Evolutionary conservation across 2,888 invertebrate genomes (phyloP).

Genomic region (Crepidodera aurea): DNA sequence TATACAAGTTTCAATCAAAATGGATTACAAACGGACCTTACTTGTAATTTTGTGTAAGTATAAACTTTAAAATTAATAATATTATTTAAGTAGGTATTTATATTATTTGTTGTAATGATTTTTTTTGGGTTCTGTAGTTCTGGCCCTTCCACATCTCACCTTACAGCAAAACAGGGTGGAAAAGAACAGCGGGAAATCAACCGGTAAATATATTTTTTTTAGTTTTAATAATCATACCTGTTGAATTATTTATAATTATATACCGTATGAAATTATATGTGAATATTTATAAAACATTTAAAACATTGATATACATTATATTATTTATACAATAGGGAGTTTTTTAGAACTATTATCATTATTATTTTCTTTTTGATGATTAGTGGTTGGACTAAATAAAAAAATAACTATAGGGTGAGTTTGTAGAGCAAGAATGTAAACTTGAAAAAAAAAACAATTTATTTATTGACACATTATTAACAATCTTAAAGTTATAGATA

Average conservation of each 20-base stretch:
- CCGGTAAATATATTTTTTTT: slow-evolving; percentile 16
- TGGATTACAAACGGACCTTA: slow-evolving; percentile 8
- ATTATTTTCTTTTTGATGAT: no score
- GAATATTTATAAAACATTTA: no score
- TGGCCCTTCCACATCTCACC: slow-evolving; percentile 20
- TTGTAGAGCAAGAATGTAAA: no score
- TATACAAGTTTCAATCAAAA: not conserved
- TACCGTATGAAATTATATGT: no score
- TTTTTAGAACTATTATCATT: no score
- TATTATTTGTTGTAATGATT: not conserved
- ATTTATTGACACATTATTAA: no score
- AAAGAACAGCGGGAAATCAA: slow-evolving; percentile 21
- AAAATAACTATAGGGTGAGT: no score
- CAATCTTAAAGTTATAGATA: no score
- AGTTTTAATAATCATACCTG: not conserved
- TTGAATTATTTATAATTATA: slow-evolving; percentile 17
- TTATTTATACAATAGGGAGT: no score
- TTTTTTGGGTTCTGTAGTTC: slow-evolving; percentile 23
- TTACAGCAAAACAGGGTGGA: slow-evolving; percentile 22
- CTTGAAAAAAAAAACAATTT: no score
- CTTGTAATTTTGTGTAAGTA: slow-evolving; percentile 19
- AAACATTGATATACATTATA: no score
- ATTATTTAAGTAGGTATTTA: not conserved
- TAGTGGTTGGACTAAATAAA: no score
- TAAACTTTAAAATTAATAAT: not conserved